phyloP scores from a whole-genome alignment of 2,797 vertebrate genomes.

The Pangasius larnaudii region DNA sequence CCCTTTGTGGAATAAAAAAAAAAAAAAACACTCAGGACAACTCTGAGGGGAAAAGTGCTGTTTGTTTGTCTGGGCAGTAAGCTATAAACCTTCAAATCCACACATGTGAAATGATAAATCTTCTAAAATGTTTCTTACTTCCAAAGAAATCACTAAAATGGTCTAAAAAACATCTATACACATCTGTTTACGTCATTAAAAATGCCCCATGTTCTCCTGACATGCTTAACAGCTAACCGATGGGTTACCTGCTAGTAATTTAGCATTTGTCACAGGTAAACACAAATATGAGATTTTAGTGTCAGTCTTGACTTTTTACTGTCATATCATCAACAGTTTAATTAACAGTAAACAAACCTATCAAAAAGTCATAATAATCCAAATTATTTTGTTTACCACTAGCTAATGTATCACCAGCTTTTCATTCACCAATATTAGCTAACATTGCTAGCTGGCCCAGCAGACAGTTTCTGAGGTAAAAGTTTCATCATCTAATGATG shows the following conservation, averaged over 20 bases:
- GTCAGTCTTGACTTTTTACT: not conserved
- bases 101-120: not conserved
- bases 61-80: slow-evolving; percentile 15
- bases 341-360: not conserved
- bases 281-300: not conserved
- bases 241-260: not conserved
- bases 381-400: not conserved
- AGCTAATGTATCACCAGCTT: not conserved
- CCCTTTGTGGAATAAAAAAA: slow-evolving; percentile 39
- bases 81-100: not conserved
- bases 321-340: not conserved
- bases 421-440: not conserved
- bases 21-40: slow-evolving; percentile 36
- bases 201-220: not conserved
- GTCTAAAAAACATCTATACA: not conserved
- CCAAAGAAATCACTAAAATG: not conserved
- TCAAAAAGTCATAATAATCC: not conserved
- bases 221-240: not conserved
- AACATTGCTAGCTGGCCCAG: not conserved
- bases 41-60: not conserved
- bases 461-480: slow-evolving; percentile 1
- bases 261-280: not conserved
- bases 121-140: not conserved
- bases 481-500: not conserved
- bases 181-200: not conserved